Conservation (phyloP, 2,888 invertebrate genomes). For the Lamproptera curius region DNA sequence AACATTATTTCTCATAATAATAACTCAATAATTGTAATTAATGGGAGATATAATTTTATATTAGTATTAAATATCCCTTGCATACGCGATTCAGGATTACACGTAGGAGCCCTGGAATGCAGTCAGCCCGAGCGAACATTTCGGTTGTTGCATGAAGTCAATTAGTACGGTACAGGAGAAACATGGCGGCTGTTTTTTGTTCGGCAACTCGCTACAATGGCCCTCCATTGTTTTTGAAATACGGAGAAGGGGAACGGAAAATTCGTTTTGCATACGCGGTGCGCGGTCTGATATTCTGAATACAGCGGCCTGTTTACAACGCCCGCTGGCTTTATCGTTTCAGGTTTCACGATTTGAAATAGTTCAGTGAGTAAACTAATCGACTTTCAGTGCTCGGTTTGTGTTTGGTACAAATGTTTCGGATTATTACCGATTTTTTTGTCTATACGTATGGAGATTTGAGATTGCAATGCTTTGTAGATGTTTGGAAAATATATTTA, state of each 20-base stretch:
- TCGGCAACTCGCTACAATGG: conserved; percentile 16
- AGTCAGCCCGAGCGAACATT: conserved; percentile 1
- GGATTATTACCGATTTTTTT: background rate
- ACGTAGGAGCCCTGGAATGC: background rate
- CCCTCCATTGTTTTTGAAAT: conserved; percentile 17
- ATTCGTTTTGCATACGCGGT: conserved; percentile 14
- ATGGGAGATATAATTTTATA: too few relatives aligned
- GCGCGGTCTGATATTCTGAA: conserved; percentile 7
- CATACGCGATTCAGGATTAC: too few relatives aligned
- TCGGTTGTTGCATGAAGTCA: conserved; percentile 15
- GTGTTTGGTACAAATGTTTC: background rate
- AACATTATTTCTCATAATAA: too few relatives aligned
- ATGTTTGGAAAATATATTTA: background rate
- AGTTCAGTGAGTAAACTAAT: background rate
- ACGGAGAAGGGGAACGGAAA: conserved; percentile 16
- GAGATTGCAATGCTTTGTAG: background rate
- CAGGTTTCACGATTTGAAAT: background rate
- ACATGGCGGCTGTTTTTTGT: conserved; percentile 14
- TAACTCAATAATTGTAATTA: too few relatives aligned
- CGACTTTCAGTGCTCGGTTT: background rate
- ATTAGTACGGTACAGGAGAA: conserved; percentile 16
- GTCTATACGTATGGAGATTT: background rate
- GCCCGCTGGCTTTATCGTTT: background rate
- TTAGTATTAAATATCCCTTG: too few relatives aligned
- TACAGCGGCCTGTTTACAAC: conserved; percentile 7